phyloP scores from a whole-genome alignment of 2,113 vertebrate genomes.

The Odontophorus gujanensis region DNA sequence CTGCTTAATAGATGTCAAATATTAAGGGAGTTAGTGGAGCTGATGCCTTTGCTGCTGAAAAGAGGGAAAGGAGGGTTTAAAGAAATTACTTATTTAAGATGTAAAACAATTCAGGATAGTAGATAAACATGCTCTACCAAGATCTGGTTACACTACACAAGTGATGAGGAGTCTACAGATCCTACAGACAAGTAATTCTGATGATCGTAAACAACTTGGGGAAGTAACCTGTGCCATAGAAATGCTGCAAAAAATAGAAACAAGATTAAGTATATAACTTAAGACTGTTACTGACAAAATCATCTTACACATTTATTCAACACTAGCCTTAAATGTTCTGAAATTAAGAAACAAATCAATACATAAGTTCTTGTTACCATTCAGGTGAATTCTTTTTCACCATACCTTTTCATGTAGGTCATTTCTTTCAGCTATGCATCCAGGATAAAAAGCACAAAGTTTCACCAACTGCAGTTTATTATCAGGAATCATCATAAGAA shows the following conservation, averaged over 20 bases:
- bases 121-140: background rate
- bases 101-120: background rate
- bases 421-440: conserved; percentile 84
- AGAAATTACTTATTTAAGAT: background rate
- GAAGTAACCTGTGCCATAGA: background rate
- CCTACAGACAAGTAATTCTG: background rate
- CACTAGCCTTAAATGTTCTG: background rate
- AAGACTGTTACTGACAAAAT: background rate
- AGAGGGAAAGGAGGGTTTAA: background rate
- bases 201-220: background rate
- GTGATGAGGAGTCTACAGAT: background rate
- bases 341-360: background rate
- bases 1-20: background rate
- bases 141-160: background rate
- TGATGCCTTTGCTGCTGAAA: background rate
- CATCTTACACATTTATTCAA: background rate
- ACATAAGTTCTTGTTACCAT: background rate
- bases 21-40: background rate
- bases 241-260: background rate
- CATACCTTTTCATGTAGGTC: conserved; percentile 89
- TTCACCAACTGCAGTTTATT: conserved; percentile 87
- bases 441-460: conserved; percentile 93
- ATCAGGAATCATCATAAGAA: conserved; percentile 91
- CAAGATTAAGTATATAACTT: background rate
- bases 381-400: background rate